Percentiles rank a stretch among this genome's conserved stretches.
phyloP scores from a whole-genome alignment of 2,113 vertebrate species.

The Urocolius indicus region DNA sequence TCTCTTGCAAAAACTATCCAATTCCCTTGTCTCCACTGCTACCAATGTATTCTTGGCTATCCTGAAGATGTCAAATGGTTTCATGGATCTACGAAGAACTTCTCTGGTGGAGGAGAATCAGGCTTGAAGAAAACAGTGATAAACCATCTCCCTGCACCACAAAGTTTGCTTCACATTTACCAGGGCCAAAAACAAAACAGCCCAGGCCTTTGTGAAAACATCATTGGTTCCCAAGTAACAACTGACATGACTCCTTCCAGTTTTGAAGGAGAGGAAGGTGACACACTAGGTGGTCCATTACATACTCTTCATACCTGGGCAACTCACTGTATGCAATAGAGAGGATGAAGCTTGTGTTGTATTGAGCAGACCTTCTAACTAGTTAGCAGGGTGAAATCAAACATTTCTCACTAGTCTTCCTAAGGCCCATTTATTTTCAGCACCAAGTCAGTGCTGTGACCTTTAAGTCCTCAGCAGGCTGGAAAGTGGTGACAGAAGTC shows the following conservation, averaged over 20 bases:
- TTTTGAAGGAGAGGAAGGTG: background rate
- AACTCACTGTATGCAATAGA: background rate
- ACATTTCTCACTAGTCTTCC: background rate
- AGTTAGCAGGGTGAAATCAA: background rate
- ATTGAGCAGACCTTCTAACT: background rate
- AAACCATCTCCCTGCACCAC: background rate
- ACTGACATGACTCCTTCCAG: background rate
- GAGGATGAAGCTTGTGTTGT: background rate
- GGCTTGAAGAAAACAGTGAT: background rate
- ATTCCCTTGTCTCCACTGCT: background rate
- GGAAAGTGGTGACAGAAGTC: slow-evolving; percentile 12
- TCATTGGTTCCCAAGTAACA: background rate
- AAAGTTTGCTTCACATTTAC: background rate
- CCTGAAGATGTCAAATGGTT: background rate
- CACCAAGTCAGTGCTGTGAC: background rate
- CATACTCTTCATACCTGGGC: background rate
- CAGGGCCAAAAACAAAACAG: background rate
- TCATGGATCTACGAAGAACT: background rate
- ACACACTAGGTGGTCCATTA: background rate
- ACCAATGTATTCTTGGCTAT: background rate
- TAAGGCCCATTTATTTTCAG: slow-evolving; percentile 5
- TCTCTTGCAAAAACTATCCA: background rate
- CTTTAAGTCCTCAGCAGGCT: slow-evolving; percentile 1
- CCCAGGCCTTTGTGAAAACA: background rate
- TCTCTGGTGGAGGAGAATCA: background rate